Evolutionary conservation across 2,888 invertebrate species (phyloP).

Genomic region (Stratiomys singularior): DNA sequence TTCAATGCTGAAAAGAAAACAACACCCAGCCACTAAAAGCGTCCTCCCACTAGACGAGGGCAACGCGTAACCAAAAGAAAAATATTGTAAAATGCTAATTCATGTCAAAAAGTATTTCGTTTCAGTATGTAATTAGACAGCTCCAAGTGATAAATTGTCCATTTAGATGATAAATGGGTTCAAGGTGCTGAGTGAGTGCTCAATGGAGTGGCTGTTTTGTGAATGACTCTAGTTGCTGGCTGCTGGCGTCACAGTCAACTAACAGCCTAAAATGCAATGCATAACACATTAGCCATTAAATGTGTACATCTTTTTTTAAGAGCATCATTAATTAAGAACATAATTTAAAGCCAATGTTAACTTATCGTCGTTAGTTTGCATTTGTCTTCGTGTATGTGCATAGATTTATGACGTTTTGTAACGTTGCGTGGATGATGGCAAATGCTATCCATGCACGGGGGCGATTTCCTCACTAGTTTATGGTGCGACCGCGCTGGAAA

Average conservation of each 20-base stretch:
- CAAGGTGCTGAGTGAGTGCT: constrained; percentile 49
- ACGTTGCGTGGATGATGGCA: too few relatives aligned
- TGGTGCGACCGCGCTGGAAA: too few relatives aligned
- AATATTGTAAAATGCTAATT: constrained; percentile 50
- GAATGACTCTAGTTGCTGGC: constrained; percentile 1
- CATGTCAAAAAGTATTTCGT: constrained; percentile 51
- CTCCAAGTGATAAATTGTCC: constrained; percentile 50
- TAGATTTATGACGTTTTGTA: too few relatives aligned
- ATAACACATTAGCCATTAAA: neutral
- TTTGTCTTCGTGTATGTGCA: too few relatives aligned
- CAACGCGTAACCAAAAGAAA: neutral
- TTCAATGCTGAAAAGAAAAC: too few relatives aligned
- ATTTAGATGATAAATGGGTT: constrained; percentile 51
- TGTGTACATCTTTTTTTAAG: constrained; percentile 24
- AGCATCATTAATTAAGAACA: constrained; percentile 24
- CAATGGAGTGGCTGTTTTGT: constrained; percentile 40
- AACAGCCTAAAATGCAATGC: constrained; percentile 4
- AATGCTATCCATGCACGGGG: too few relatives aligned
- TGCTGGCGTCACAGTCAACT: neutral
- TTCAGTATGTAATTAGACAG: constrained; percentile 50
- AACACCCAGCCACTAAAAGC: too few relatives aligned
- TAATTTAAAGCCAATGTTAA: neutral
- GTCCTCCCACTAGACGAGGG: neutral
- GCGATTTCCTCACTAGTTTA: too few relatives aligned
- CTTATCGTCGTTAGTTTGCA: constrained; percentile 17